These are phyloP conservation scores for Silurus glanis DNA, from an alignment of 2,113 vertebrate genomes.

Conservation along the genomic window DNA sequence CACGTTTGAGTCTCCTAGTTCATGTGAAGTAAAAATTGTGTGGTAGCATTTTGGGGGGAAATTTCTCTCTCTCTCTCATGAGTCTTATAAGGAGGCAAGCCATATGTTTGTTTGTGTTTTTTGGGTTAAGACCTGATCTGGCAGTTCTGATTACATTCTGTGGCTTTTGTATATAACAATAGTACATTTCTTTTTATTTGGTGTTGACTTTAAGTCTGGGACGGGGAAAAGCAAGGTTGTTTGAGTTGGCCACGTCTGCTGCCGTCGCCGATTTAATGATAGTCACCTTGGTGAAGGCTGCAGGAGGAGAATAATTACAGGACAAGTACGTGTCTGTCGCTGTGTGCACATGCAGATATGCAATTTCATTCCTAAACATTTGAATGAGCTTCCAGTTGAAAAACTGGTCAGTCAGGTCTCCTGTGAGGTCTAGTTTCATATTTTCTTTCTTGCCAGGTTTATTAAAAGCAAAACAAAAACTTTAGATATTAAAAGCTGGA, in stretches of 20 bases:
- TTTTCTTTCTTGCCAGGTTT: background rate
- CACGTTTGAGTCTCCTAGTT: too few species aligned
- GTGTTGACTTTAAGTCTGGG: background rate
- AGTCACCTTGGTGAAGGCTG: constrained; percentile 14
- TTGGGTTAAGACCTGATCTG: background rate
- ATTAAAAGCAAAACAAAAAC: constrained; percentile 5
- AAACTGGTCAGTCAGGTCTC: constrained; percentile 10
- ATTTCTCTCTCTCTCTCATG: too few species aligned
- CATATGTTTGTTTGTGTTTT: background rate
- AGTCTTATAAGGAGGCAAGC: background rate
- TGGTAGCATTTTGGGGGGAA: too few species aligned
- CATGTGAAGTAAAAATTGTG: too few species aligned
- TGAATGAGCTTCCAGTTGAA: constrained; percentile 30
- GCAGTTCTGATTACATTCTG: background rate
- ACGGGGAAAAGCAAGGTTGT: background rate
- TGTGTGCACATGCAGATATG: background rate
- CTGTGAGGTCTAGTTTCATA: constrained; percentile 3
- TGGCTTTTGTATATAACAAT: constrained; percentile 1
- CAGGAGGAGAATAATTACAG: constrained; percentile 29
- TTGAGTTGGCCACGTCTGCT: background rate
- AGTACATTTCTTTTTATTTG: background rate
- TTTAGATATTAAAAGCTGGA: background rate
- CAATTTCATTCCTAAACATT: constrained; percentile 12
- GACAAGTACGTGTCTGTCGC: background rate
- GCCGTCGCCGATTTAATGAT: background rate